A percentile compares a stretch with the other conserved stretches of the same genome.
These are phyloP conservation scores for Lasioglossum leucozonium DNA, from an alignment of 2,888 invertebrate genomes.

Conservation along the genomic window DNA sequence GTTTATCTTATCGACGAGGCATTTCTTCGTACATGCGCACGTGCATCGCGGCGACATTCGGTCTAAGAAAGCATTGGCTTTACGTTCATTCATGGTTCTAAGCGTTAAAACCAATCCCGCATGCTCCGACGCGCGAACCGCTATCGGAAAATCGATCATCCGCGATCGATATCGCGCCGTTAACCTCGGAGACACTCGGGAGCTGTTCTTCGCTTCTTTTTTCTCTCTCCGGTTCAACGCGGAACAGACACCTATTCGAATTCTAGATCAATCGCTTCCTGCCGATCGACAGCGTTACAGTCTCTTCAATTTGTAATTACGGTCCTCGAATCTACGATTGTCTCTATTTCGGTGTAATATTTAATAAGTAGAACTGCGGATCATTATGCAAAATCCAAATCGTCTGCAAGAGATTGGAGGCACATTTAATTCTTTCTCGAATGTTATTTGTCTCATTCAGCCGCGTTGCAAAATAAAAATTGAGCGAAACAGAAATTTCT, in stretches of 20 bases:
- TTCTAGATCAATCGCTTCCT: not conserved
- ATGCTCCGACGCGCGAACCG: not conserved
- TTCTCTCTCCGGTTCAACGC: not conserved
- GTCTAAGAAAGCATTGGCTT: conserved; percentile 52
- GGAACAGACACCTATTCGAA: not conserved
- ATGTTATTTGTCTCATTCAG: too few relatives aligned
- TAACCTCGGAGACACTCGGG: not conserved
- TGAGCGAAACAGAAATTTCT: too few relatives aligned
- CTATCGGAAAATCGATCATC: conserved; percentile 5
- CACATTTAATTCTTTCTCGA: too few relatives aligned
- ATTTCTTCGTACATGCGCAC: conserved; percentile 21
- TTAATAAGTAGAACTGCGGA: not conserved
- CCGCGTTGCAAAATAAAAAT: too few relatives aligned
- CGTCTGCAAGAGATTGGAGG: not conserved
- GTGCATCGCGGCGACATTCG: conserved; percentile 45
- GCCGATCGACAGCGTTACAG: not conserved
- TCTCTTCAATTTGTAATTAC: not conserved
- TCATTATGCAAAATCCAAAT: not conserved
- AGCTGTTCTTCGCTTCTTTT: not conserved
- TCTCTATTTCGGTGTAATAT: not conserved
- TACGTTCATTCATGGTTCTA: conserved; percentile 49
- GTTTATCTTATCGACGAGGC: conserved; percentile 64
- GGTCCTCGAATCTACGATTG: not conserved
- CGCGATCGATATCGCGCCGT: not conserved
- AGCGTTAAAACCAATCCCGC: conserved; percentile 6